These are phyloP conservation scores for Pyrocephalus nanus DNA, from an alignment of 2,797 vertebrate genomes.

Conservation along the genomic window DNA sequence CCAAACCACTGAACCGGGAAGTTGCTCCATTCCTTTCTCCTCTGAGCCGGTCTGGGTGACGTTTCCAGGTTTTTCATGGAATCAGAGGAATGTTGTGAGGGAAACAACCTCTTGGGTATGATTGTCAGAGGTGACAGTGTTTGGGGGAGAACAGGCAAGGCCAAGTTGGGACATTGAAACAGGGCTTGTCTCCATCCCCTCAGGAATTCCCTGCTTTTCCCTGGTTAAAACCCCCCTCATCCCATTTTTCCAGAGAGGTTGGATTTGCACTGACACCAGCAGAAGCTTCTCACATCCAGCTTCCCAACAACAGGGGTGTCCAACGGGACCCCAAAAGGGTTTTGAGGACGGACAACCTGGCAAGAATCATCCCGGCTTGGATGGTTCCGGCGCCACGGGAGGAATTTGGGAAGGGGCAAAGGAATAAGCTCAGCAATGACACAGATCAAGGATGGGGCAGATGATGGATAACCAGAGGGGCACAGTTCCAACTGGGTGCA, in stretches of 20 bases:
- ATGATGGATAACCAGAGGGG: background rate
- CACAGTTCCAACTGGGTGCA: background rate
- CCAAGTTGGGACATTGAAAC: rapidly evolving
- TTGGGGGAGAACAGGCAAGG: background rate
- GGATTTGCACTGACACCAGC: background rate
- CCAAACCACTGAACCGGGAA: background rate
- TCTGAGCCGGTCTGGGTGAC: background rate
- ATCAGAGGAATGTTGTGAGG: background rate
- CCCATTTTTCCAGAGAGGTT: background rate
- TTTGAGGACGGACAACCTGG: background rate
- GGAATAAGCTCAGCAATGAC: background rate
- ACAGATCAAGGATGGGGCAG: background rate
- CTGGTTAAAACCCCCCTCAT: background rate
- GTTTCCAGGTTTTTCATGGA: background rate
- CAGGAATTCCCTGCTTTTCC: background rate
- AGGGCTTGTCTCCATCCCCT: rapidly evolving
- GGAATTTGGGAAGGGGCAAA: background rate
- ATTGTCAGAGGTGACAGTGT: background rate
- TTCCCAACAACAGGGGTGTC: background rate
- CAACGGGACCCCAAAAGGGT: background rate
- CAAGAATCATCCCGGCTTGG: background rate
- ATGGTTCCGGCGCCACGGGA: rapidly evolving
- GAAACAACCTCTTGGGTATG: background rate
- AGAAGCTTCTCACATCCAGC: background rate
- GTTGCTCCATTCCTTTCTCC: background rate